Evolutionary conservation across 2,888 invertebrate species (phyloP).

Genomic region (Netelia inedita): DNA sequence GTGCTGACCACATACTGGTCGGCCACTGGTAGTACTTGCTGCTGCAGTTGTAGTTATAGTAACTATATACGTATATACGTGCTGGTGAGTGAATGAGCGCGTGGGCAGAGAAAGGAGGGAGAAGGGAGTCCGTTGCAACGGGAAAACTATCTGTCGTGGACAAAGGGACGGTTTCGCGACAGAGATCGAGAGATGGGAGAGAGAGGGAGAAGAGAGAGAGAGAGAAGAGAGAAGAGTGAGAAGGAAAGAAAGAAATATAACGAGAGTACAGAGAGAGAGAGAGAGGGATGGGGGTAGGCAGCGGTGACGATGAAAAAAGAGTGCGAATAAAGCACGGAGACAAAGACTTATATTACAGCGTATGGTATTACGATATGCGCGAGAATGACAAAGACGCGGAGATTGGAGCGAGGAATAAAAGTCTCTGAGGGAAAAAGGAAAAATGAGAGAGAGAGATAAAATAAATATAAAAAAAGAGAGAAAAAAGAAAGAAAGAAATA

Average conservation of each 20-base stretch:
- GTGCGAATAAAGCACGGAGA: not conserved
- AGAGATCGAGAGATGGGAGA: not conserved
- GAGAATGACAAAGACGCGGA: not conserved
- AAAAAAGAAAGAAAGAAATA: not conserved
- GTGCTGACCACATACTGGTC: conserved; percentile 35
- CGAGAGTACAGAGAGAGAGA: not conserved
- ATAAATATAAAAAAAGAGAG: not conserved
- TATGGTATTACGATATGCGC: conserved; percentile 20
- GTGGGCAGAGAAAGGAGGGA: conserved; percentile 40
- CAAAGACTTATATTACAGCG: conserved; percentile 3
- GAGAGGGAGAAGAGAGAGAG: conserved; percentile 9
- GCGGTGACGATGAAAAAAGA: not conserved
- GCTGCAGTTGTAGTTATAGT: conserved; percentile 9
- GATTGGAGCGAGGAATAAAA: not conserved
- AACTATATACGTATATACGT: conserved; percentile 11
- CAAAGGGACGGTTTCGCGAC: not conserved
- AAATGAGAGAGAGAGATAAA: not conserved
- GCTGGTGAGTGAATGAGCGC: conserved; percentile 21
- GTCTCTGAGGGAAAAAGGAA: not conserved
- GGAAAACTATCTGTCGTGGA: conserved; percentile 33
- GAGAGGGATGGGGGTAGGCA: not conserved
- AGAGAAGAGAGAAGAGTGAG: not conserved
- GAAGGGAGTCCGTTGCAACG: conserved; percentile 45
- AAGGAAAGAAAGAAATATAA: conserved; percentile 3
- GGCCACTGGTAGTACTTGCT: conserved; percentile 5